These are phyloP conservation scores for Distichodus sexfasciatus DNA, from an alignment of 2,797 vertebrate genomes.

Conservation along the genomic window DNA sequence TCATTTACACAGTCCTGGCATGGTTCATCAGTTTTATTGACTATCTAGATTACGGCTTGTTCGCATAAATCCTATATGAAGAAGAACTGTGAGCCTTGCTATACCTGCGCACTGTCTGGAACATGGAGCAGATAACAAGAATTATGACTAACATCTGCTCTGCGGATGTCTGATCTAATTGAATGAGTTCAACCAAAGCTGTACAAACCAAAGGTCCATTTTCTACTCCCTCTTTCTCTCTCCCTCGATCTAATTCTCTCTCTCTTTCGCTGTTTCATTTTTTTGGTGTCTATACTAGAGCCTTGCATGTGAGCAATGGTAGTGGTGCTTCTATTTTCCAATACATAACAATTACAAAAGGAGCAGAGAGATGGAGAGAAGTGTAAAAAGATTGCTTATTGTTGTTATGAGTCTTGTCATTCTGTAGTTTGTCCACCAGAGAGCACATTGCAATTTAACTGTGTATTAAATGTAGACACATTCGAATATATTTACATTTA, in stretches of 20 bases:
- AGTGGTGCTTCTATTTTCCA: too few species aligned
- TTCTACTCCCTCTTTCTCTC: background rate
- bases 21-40: conserved; percentile 15
- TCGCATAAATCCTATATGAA: background rate
- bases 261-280: background rate
- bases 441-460: too few species aligned
- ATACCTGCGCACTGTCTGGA: background rate
- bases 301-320: too few species aligned
- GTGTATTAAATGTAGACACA: too few species aligned
- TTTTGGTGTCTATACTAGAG: too few species aligned
- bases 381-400: too few species aligned
- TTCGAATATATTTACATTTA: too few species aligned
- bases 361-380: too few species aligned
- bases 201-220: background rate
- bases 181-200: background rate
- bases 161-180: background rate
- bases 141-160: background rate
- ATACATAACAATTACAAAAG: too few species aligned
- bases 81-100: background rate
- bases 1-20: background rate
- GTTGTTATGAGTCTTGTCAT: too few species aligned
- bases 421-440: too few species aligned
- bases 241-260: background rate
- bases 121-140: background rate
- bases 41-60: background rate